phyloP scores from a whole-genome alignment of 2,888 invertebrate genomes.

The Peribatodes rhomboidaria region DNA sequence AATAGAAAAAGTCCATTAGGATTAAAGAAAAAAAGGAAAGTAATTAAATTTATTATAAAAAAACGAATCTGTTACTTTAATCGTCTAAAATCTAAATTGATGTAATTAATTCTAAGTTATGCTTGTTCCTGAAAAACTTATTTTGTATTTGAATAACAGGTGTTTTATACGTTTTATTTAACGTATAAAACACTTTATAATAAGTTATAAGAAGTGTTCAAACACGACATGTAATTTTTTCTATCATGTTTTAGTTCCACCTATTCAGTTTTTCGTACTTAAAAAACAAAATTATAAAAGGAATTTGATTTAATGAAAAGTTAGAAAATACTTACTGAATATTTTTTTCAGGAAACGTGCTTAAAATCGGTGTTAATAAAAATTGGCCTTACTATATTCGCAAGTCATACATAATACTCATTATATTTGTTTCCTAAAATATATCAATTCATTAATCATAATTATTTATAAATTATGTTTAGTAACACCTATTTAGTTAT shows the following conservation, averaged over 20 bases:
- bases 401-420: slow-evolving; percentile 63
- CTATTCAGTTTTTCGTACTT: background rate
- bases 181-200: background rate
- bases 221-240: background rate
- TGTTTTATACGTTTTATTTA: background rate
- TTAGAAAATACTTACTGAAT: background rate
- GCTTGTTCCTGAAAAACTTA: slow-evolving; percentile 27
- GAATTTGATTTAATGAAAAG: background rate
- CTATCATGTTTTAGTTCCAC: background rate
- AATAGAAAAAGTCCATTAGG: slow-evolving; percentile 33
- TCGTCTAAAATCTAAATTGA: slow-evolving; percentile 9
- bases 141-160: background rate
- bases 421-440: slow-evolving; percentile 65
- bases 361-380: slow-evolving; percentile 27
- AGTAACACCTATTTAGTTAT: slow-evolving; percentile 21
- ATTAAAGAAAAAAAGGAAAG: slow-evolving; percentile 25
- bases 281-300: background rate
- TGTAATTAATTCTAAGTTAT: slow-evolving; percentile 24
- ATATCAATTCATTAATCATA: slow-evolving; percentile 20
- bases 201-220: too few species aligned
- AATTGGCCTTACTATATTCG: slow-evolving; percentile 33
- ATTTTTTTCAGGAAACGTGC: slow-evolving; percentile 23
- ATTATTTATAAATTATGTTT: slow-evolving; percentile 27
- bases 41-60: slow-evolving; percentile 10
- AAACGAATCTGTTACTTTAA: slow-evolving; percentile 28